Conservation (phyloP, 2,113 vertebrate genomes). For the Oenanthe oenanthe region DNA sequence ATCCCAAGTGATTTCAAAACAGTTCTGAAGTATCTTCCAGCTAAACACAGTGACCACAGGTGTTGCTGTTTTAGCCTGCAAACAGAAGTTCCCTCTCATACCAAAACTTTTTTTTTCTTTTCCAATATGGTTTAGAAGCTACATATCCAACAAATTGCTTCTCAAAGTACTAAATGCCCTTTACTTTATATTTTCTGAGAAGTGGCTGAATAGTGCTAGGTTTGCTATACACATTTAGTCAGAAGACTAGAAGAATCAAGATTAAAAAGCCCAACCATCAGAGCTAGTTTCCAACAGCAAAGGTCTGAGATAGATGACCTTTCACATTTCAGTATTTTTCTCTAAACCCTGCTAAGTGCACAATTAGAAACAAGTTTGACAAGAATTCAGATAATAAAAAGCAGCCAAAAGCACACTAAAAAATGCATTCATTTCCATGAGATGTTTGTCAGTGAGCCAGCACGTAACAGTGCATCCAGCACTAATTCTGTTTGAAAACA, state of each 20-base stretch:
- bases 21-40: neutral
- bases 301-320: neutral
- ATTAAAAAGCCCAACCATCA: neutral
- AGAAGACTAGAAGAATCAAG: neutral
- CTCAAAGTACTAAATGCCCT: neutral
- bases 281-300: neutral
- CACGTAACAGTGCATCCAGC: neutral
- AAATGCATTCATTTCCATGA: neutral
- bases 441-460: neutral
- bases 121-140: neutral
- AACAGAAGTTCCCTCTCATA: neutral
- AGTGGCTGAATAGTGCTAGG: neutral
- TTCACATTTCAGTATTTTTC: neutral
- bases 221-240: neutral
- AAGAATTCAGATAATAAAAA: neutral
- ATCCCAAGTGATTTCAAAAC: neutral
- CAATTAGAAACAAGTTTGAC: neutral
- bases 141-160: neutral
- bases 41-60: neutral
- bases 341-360: neutral
- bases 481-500: neutral
- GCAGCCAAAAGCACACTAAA: neutral
- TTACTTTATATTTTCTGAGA: neutral
- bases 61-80: neutral
- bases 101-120: neutral